Evolutionary conservation across 1,140 invertebrate species (phyloP).

Genomic region (Nephila pilipes): DNA sequence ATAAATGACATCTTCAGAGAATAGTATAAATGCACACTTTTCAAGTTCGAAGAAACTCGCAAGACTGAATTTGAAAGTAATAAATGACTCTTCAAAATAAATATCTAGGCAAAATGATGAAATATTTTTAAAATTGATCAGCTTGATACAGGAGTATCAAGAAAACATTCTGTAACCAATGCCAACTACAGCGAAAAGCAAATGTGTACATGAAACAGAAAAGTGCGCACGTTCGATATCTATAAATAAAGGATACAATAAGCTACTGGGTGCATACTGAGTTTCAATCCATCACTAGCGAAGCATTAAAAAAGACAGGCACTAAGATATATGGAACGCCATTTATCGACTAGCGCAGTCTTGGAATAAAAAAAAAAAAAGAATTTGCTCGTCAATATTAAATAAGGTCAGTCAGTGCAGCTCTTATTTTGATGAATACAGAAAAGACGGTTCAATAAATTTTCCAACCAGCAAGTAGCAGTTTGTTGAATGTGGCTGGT

Average conservation of each 20-base stretch:
- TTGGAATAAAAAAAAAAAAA: slow-evolving; percentile 12
- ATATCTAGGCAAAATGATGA: too few species aligned
- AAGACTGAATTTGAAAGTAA: too few species aligned
- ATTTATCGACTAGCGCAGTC: slow-evolving; percentile 37
- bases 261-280: neutral
- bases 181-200: neutral
- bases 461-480: neutral
- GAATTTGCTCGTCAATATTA: slow-evolving; percentile 42
- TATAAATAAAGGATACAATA: slow-evolving; percentile 8
- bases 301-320: slow-evolving; percentile 4
- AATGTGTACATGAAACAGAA: neutral
- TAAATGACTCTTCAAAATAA: too few species aligned
- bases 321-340: slow-evolving; percentile 34
- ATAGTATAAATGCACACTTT: too few species aligned
- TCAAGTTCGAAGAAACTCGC: too few species aligned
- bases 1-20: too few species aligned
- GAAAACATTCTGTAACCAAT: neutral
- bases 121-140: neutral
- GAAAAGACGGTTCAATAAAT: slow-evolving; percentile 16
- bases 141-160: neutral
- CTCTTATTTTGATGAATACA: slow-evolving; percentile 21
- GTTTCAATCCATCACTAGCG: slow-evolving; percentile 53
- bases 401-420: slow-evolving; percentile 46
- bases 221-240: neutral
- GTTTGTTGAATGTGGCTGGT: neutral